Evolutionary conservation across 2,113 vertebrate species (phyloP), one percentile per base, ranked within the genome.

Genomic region (Cyphomyrus plagiostoma): DNA sequence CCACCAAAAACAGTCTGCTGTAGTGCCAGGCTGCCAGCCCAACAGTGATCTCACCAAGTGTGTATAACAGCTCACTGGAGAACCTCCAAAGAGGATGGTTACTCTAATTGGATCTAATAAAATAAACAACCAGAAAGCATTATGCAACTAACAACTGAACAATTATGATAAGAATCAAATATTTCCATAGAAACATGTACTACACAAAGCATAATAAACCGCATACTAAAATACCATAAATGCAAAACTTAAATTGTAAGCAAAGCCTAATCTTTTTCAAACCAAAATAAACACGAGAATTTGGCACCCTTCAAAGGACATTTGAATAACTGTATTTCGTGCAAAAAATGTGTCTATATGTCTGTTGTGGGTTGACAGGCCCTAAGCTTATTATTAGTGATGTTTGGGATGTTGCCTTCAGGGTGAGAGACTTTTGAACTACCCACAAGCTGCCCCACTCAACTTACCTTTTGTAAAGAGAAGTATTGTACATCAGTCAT

Each of bases 81-180:
- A 80, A 42, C 35, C 74, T 80, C 35, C 74, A 80, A 80, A 7
- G 15, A 11, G 74, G 35, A 19, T 19, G 30, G 11, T 42, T 80
- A 80, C 35, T 80, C 35, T 80, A 80, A 80, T 39, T 80, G 74
- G 35, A 39, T 80, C 74, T 80, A 80, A 80, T 80, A 80, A 80
- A 80, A 80, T 42, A 80, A 80, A 80, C 15, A 80, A 80, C 74
- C 74, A 80, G 30, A 80, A 80, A 19, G 35, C 35, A 80, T 80
- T 42, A 80, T 39, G 39, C 70, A 80, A 42, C 74, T 42, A 42
- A 80, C 74, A 70, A 30, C 62, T 70, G n/a, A 70, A 39, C 74
- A 80, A 39, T 80, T 42, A 80, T 13, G 74, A 80, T 70, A 70
- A 70, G 62, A 30, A 70, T 80, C 74, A 42, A 80, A 80, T 80